phyloP scores from a whole-genome alignment of 2,797 vertebrate species.

The Masticophis lateralis region DNA sequence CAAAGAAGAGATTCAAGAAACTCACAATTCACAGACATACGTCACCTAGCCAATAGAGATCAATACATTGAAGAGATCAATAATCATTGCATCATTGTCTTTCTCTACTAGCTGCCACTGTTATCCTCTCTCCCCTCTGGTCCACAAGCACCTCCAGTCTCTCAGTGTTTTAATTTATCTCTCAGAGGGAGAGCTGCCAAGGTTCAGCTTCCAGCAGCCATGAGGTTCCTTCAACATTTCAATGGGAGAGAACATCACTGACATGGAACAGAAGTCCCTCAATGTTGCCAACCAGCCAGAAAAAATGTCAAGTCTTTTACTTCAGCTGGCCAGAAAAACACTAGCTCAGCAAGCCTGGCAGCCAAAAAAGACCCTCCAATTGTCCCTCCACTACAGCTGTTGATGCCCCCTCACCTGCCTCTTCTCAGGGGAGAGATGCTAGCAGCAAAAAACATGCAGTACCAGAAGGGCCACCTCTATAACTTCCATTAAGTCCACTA shows the following conservation, averaged over 20 bases:
- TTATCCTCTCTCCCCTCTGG: background rate
- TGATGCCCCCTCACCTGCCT: background rate
- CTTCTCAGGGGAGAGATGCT: background rate
- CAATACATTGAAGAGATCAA: background rate
- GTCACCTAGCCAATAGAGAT: background rate
- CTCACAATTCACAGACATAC: background rate
- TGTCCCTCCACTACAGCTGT: background rate
- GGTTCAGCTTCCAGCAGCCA: background rate
- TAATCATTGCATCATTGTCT: background rate
- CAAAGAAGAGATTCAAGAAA: background rate
- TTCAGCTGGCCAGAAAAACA: background rate
- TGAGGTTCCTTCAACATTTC: background rate
- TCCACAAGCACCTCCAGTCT: background rate
- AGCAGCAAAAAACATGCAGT: background rate
- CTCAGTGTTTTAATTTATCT: background rate
- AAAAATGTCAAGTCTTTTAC: background rate
- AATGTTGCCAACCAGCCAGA: background rate
- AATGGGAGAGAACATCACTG: background rate
- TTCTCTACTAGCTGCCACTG: background rate
- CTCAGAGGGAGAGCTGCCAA: background rate
- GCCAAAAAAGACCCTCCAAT: background rate
- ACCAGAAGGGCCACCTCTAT: background rate
- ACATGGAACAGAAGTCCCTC: background rate
- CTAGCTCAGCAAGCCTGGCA: background rate
- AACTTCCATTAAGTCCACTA: background rate